Evolutionary conservation across 2,113 vertebrate genomes (phyloP).

Genomic region (Urocolius indicus): DNA sequence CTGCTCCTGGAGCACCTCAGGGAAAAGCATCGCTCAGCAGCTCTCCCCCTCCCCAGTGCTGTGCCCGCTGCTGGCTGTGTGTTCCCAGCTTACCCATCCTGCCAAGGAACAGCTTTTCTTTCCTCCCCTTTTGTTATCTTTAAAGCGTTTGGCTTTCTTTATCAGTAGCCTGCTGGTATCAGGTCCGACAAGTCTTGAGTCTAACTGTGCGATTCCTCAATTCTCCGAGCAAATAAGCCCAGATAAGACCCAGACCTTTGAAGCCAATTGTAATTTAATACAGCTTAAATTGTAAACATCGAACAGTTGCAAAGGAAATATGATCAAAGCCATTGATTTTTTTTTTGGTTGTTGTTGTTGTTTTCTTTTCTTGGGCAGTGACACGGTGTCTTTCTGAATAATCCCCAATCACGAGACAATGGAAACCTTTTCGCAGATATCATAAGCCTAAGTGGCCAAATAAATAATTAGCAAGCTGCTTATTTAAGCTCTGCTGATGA

Average conservation of each 20-base stretch:
- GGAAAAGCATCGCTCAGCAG: rapidly evolving
- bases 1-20: not conserved
- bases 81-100: rapidly evolving
- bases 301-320: constrained; percentile 39
- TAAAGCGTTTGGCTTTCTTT: not conserved
- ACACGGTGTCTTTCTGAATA: constrained; percentile 35
- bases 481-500: not conserved
- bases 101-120: not conserved
- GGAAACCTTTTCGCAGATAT: constrained; percentile 21
- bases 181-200: not conserved
- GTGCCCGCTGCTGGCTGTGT: rapidly evolving
- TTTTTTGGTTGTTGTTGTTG: constrained; percentile 26
- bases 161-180: not conserved
- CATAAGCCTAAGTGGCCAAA: constrained; percentile 15
- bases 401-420: constrained; percentile 35
- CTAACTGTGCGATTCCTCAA: not conserved
- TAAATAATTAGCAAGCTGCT: constrained; percentile 30
- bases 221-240: constrained; percentile 27
- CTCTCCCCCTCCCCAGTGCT: not conserved
- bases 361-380: constrained; percentile 28
- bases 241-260: constrained; percentile 30
- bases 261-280: constrained; percentile 56
- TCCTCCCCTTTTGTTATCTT: not conserved
- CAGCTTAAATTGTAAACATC: constrained; percentile 39
- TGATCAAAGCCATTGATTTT: constrained; percentile 59